Conservation (phyloP, 1,140 invertebrate species). For the Carposina sasakii region DNA sequence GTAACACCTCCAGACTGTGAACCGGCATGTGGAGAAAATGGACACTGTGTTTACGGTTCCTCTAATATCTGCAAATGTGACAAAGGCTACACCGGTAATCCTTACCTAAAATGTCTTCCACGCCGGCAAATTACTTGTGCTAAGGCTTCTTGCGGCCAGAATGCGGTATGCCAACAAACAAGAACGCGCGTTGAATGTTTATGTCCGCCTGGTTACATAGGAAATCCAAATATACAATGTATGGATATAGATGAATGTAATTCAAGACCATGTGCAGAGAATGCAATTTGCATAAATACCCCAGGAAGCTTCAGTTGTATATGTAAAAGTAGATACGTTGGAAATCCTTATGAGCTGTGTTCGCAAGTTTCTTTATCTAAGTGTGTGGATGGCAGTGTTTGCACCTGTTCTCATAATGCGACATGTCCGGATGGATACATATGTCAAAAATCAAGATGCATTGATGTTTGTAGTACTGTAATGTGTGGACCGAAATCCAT, state of each 20-base stretch:
- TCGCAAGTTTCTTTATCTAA: constrained; percentile 77
- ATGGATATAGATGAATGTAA: constrained; percentile 90
- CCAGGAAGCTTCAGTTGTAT: constrained; percentile 90
- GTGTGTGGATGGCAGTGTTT: constrained; percentile 79
- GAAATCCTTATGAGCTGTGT: constrained; percentile 89
- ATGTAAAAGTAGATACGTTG: constrained; percentile 85
- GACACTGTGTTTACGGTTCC: constrained; percentile 89
- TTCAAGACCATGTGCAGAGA: constrained; percentile 85
- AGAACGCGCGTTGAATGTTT: constrained; percentile 84
- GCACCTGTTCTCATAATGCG: constrained; percentile 78
- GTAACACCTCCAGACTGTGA: constrained; percentile 83
- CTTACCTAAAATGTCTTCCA: constrained; percentile 85
- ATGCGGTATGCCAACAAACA: constrained; percentile 84
- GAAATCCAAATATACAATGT: constrained; percentile 90
- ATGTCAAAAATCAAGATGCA: constrained; percentile 80
- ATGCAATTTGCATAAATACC: constrained; percentile 91
- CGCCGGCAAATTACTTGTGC: constrained; percentile 82
- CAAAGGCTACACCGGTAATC: constrained; percentile 87
- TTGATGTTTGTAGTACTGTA: constrained; percentile 81
- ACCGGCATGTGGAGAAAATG: constrained; percentile 86
- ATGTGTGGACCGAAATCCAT: constrained; percentile 87
- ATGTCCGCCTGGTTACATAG: constrained; percentile 86
- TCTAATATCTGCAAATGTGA: constrained; percentile 88
- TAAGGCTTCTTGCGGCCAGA: constrained; percentile 81
- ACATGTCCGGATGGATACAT: constrained; percentile 83